Evolutionary conservation across 2,113 vertebrate species (phyloP), one percentile per base, ranked within the genome.

Genomic region (Scatophagus argus): DNA sequence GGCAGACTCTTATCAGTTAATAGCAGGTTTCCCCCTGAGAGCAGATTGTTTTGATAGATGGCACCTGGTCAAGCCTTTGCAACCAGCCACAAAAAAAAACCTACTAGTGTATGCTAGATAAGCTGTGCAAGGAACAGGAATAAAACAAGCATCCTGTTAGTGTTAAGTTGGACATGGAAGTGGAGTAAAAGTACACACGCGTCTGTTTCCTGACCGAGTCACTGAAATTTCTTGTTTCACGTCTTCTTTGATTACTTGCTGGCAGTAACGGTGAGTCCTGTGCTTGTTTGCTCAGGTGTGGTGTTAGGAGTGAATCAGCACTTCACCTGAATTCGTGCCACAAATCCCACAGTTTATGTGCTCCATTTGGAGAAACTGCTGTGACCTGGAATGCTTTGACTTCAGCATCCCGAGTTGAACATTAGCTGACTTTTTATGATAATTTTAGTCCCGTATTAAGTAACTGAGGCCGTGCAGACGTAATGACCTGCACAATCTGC

Each of bases 31-130:
- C 90, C 90, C 87, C 89, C 83, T 81, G 87, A 88, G 89, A 90
- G 89, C 73, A 83, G 89, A 93, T 94, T 92, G 93, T 93, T 94
- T 93, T 93, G 90, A 93, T 92, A 90, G 91, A 94, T 93, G 92
- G 82, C 90, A 93, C 92, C 91, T 92, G 90, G 88, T 91, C 78
- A 56, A 65, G 69, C 68, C 88, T 84, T 81, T 77, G 89, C 80
- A 80, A 74, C 72, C 58, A 73, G 79, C 81, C 83, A 80, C 67
- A 81, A 60, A 61, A 78, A 82, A 46, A 44, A 78, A 69, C 74
- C 71, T n/a, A 74, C 56, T 14, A 41, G 83, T 38, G 80, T 46
- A 65, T 6, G 43, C 34, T 44, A 77, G 92, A 93, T 92, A 90
- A 92, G 83, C 68, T 86, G 58, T 73, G 29, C 13, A 7, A 74